These are phyloP conservation scores for Echinops telfairi DNA, from an alignment of 2,113 vertebrate species.

Conservation along the genomic window DNA sequence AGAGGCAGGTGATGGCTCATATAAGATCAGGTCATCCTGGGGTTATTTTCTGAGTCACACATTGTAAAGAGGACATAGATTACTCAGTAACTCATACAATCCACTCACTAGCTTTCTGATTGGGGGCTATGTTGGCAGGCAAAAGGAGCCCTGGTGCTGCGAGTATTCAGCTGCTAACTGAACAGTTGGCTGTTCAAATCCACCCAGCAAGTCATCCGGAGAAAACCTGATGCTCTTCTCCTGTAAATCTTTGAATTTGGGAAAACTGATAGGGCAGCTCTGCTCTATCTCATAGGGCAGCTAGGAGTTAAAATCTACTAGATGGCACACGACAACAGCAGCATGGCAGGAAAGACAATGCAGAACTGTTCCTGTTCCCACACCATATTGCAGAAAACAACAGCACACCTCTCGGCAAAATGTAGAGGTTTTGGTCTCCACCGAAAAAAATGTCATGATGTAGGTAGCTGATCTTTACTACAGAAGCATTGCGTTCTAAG, in stretches of 20 bases:
- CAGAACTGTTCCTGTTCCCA: neutral
- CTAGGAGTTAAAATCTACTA: neutral
- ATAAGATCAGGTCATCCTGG: neutral
- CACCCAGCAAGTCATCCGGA: neutral
- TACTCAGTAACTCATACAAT: neutral
- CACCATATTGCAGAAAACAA: neutral
- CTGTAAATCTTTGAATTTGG: neutral
- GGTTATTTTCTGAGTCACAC: conserved; percentile 15
- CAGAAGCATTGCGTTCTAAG: neutral
- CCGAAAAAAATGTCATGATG: neutral
- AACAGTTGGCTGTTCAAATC: neutral
- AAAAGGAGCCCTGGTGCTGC: neutral
- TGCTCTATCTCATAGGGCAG: neutral
- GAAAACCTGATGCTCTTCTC: neutral
- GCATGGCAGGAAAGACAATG: neutral
- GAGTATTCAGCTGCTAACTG: neutral
- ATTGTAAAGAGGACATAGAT: neutral
- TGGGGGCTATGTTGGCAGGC: neutral
- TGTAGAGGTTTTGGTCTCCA: neutral
- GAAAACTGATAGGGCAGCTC: neutral
- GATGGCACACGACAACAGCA: neutral
- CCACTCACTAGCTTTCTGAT: neutral
- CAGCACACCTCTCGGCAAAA: neutral
- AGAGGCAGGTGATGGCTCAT: neutral
- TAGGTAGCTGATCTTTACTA: neutral